phyloP scores from a whole-genome alignment of 1,140 invertebrate species.

The Holcopasites calliopsidis region DNA sequence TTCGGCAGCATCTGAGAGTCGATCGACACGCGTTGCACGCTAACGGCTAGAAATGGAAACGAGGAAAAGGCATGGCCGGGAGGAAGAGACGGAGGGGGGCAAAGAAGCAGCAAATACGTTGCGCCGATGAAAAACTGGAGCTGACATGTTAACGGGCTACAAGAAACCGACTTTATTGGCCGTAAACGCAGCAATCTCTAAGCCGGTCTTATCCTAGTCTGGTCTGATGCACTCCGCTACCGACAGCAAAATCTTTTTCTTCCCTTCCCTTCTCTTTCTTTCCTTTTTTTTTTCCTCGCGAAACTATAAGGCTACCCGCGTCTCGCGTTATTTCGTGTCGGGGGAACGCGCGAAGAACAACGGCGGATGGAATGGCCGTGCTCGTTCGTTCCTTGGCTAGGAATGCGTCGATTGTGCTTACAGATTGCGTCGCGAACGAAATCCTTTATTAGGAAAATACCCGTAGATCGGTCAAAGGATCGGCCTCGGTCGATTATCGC shows the following conservation, averaged over 20 bases:
- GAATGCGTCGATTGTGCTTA: not conserved
- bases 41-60: conserved; percentile 25
- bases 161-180: conserved; percentile 77
- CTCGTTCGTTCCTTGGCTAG: not conserved
- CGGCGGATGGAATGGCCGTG: not conserved
- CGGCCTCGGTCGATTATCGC: conserved; percentile 9
- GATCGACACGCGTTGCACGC: not conserved
- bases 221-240: conserved; percentile 47
- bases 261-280: conserved; percentile 3
- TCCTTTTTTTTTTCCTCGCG: not conserved
- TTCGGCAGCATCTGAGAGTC: not conserved
- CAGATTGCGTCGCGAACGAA: not conserved
- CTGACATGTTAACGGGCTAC: conserved; percentile 76
- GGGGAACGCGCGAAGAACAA: not conserved
- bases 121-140: conserved; percentile 73
- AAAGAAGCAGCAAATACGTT: conserved; percentile 43
- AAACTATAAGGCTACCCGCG: not conserved
- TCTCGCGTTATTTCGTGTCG: not conserved
- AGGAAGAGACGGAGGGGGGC: not conserved
- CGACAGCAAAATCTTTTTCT: conserved; percentile 37
- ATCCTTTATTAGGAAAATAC: conserved; percentile 16
- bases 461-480: not conserved
- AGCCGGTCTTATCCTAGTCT: conserved; percentile 68
- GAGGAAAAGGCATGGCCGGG: conserved; percentile 5
- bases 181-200: conserved; percentile 74